Percentiles rank a stretch among this genome's conserved stretches.
phyloP scores from a whole-genome alignment of 1,140 invertebrate species.

The Trinorchestia longiramus region DNA sequence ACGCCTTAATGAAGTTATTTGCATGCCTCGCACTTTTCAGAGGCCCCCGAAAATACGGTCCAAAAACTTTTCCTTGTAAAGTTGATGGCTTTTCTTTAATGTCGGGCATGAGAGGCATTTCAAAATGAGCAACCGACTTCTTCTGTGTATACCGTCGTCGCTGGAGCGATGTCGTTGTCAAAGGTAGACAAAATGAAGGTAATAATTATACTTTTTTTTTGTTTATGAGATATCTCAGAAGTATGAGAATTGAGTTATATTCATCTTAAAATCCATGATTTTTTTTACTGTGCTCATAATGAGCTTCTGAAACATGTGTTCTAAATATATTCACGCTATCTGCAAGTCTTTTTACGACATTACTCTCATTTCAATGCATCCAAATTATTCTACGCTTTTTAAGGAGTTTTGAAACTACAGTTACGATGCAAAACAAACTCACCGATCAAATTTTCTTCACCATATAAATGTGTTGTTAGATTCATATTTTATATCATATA shows the following conservation, averaged over 20 bases:
- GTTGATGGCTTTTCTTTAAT: slow-evolving; percentile 51
- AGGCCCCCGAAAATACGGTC: slow-evolving; percentile 25
- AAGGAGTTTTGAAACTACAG: not conserved
- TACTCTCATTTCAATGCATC: not conserved
- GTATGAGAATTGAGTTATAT: not conserved
- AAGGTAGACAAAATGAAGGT: not conserved
- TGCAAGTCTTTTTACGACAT: not conserved
- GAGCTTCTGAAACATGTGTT: not conserved
- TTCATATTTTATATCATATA: not conserved
- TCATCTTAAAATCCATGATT: not conserved
- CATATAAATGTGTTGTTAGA: not conserved
- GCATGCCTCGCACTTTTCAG: slow-evolving; percentile 50
- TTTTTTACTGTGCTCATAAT: not conserved
- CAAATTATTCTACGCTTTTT: no score
- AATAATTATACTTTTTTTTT: not conserved
- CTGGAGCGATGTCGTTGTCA: not conserved
- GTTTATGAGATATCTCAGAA: not conserved
- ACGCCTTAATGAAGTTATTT: slow-evolving; percentile 53
- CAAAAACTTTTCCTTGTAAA: slow-evolving; percentile 32
- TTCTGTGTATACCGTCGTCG: not conserved
- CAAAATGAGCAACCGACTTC: not conserved
- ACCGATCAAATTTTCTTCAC: not conserved
- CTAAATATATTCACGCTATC: not conserved
- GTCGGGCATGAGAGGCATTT: slow-evolving; percentile 11
- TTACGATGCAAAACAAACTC: not conserved